Percentiles rank a stretch among this genome's conserved stretches.
These are phyloP conservation scores for Nezara viridula DNA, from an alignment of 2,888 invertebrate species.

Conservation along the genomic window DNA sequence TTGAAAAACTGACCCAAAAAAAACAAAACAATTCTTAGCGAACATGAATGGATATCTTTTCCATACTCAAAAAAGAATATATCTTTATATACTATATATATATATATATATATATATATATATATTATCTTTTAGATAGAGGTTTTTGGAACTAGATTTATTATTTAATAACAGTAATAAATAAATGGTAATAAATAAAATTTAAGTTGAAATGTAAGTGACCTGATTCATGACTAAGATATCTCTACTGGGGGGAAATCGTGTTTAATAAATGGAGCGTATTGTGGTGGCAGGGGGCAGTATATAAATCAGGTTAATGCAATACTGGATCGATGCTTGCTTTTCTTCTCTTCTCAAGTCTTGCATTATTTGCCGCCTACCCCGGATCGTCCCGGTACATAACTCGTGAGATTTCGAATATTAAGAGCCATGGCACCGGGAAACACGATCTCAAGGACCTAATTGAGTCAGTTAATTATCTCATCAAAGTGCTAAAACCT, in stretches of 20 bases:
- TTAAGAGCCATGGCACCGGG: not conserved
- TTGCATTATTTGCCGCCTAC: not conserved
- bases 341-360: not conserved
- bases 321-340: not conserved
- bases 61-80: too few species aligned
- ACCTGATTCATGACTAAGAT: not conserved
- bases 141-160: too few species aligned
- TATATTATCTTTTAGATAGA: too few species aligned
- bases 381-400: not conserved
- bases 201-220: not conserved
- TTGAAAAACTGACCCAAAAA: too few species aligned
- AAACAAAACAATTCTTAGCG: too few species aligned
- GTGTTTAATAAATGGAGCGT: not conserved
- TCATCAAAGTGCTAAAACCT: not conserved
- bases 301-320: slow-evolving; percentile 35
- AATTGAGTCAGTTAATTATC: not conserved
- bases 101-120: too few species aligned
- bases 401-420: not conserved
- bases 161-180: too few species aligned
- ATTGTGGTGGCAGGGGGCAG: not conserved
- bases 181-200: too few species aligned
- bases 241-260: not conserved
- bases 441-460: not conserved
- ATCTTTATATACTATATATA: too few species aligned
- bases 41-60: too few species aligned